Percentiles rank a stretch among this genome's conserved stretches.
These are phyloP conservation scores for Clamator glandarius DNA, from an alignment of 2,797 vertebrate species.

Conservation along the genomic window DNA sequence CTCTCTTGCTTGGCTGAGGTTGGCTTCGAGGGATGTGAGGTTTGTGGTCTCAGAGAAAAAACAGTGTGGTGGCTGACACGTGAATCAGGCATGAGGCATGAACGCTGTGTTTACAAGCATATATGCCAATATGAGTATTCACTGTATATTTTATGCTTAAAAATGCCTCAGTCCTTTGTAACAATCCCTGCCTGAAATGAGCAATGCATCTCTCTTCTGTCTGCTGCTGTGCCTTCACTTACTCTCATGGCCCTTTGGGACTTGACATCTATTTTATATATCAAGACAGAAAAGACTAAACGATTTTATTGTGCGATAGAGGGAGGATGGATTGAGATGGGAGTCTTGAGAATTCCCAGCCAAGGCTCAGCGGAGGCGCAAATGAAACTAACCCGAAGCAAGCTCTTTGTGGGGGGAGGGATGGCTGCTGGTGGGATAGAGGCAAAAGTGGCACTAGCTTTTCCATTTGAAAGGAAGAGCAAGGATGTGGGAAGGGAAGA, in stretches of 20 bases:
- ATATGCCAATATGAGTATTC: accelerated
- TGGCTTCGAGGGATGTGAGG: not conserved
- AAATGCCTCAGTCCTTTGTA: not conserved
- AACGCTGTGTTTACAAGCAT: accelerated
- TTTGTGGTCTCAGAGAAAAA: not conserved
- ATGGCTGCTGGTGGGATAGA: not conserved
- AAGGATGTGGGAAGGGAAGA: conserved; percentile 59
- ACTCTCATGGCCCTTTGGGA: not conserved
- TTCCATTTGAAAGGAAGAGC: conserved; percentile 63
- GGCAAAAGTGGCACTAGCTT: conserved; percentile 28
- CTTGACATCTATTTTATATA: not conserved
- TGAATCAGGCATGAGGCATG: accelerated
- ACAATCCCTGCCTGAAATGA: not conserved
- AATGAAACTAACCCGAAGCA: conserved; percentile 42
- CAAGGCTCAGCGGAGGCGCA: not conserved
- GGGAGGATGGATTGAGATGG: not conserved
- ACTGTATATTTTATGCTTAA: not conserved
- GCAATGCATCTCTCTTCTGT: not conserved
- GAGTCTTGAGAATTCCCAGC: conserved; percentile 20
- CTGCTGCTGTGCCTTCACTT: not conserved
- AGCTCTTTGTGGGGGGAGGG: not conserved
- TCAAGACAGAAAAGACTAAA: not conserved
- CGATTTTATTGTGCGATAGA: not conserved
- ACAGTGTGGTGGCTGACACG: accelerated
- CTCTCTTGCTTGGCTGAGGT: not conserved